Evolutionary conservation across 2,113 vertebrate genomes (phyloP).

Genomic region (Pangasianodon hypophthalmus): DNA sequence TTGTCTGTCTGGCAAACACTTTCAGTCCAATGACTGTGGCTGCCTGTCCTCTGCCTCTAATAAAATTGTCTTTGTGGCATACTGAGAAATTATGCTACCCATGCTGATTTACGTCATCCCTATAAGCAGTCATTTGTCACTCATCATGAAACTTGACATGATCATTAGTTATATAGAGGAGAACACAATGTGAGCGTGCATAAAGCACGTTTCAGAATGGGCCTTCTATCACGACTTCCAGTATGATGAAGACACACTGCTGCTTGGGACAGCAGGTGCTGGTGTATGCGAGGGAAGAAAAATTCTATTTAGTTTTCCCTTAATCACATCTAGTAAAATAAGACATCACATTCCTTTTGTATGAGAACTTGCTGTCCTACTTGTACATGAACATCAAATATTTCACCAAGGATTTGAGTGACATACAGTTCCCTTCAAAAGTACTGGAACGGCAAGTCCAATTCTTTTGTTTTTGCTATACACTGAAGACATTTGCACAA

Average conservation of each 20-base stretch:
- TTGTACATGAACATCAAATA: not conserved
- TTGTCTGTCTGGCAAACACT: not conserved
- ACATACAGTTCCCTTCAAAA: not conserved
- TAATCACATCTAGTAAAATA: not conserved
- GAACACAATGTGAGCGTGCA: not conserved
- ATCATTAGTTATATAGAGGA: conserved; percentile 6
- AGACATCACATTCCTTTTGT: not conserved
- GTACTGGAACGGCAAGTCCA: not conserved
- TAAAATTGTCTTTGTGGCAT: conserved; percentile 11
- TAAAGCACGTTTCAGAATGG: not conserved
- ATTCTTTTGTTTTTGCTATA: not conserved
- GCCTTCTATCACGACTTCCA: not conserved
- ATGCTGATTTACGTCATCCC: not conserved
- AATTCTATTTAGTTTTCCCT: not conserved
- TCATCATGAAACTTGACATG: conserved; percentile 1
- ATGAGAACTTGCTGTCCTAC: not conserved
- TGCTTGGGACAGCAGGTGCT: not conserved
- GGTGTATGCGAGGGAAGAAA: not conserved
- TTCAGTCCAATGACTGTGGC: not conserved
- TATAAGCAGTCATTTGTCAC: conserved; percentile 5
- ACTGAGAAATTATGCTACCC: conserved; percentile 12
- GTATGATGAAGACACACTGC: conserved; percentile 5
- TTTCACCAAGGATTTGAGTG: not conserved
- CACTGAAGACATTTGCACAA: not conserved
- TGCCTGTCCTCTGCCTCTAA: conserved; percentile 6